Base-by-base conservation (phyloP, 2,888 invertebrate genomes). In the Candidula unifasciata region DNA sequence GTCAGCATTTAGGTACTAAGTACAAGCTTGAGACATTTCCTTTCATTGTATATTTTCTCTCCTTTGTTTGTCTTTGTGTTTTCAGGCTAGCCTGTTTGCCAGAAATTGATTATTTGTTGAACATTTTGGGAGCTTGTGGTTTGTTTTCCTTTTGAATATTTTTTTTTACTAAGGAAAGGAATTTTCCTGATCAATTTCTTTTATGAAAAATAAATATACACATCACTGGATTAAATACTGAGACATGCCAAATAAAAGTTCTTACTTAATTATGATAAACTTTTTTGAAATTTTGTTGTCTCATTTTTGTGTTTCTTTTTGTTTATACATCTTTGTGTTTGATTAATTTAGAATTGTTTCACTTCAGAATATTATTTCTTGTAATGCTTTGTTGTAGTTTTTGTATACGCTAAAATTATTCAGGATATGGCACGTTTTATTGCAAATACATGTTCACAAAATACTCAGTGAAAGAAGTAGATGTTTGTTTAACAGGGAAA, bases 1-100 rank as follows among this genome's bases (percentile, higher is more conserved):
- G 5, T 24, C 60, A 60, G 60, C 60, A 24, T 24, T 24, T 5
- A 30, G 5, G 18, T 54, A 74, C 54, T 0, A 54, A 74, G 74
- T 74, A 54, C 16, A 54, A 54, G 74, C 74, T 74, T 74, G 30
- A 74, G 5, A 74, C n/a, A n/a, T 74, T 74, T 60, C 60, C 18
- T n/a, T 60, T 60, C n/a, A 18, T 60, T 16, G 5, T 60, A 60
- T 6, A 18, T 60, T 60, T 60, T 24, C 10, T 24, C n/a, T 21
- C n/a, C n/a, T n/a, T n/a, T n/a, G n/a, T n/a, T n/a, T n/a, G n/a
- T n/a, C n/a, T n/a, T n/a, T 60, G 21, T 21, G 5, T 60, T 60
- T 60, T 60, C n/a, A 21, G 21, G 21, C 60, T 60, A 60, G n/a
- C 18, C n/a, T 13, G 18, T 21, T n/a, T 60, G 60, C n/a, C 60